Conservation (phyloP, 2,888 invertebrate genomes). For the Meandrusa payeni region DNA sequence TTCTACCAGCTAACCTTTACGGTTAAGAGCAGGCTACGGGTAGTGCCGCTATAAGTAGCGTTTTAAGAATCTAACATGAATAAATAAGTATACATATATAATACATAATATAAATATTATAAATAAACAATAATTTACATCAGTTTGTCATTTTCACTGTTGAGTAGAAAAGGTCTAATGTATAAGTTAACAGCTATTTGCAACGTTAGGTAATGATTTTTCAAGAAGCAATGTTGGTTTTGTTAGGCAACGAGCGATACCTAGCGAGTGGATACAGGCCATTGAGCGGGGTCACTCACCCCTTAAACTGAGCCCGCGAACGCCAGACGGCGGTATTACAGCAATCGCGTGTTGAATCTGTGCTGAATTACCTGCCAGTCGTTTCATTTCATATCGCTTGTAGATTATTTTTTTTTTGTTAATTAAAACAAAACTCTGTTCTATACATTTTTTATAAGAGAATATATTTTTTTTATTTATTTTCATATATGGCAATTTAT, state of each 20-base stretch:
- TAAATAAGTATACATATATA: too few relatives aligned
- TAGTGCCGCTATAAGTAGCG: too few relatives aligned
- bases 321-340: constrained; percentile 39
- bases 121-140: too few relatives aligned
- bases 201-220: constrained; percentile 23
- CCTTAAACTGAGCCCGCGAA: constrained; percentile 45
- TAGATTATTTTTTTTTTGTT: constrained; percentile 1
- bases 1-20: too few relatives aligned
- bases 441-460: not conserved
- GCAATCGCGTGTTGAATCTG: constrained; percentile 36
- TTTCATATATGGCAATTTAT: too few relatives aligned
- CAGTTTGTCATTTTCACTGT: too few relatives aligned
- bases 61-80: too few relatives aligned
- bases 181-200: constrained; percentile 15
- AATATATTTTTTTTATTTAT: too few relatives aligned
- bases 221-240: constrained; percentile 26
- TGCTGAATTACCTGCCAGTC: constrained; percentile 27
- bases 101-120: too few relatives aligned
- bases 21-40: too few relatives aligned
- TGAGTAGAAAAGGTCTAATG: too few relatives aligned
- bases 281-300: constrained; percentile 68
- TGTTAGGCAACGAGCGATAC: constrained; percentile 35
- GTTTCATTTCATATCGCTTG: constrained; percentile 30
- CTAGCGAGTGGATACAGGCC: constrained; percentile 45
- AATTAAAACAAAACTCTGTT: not conserved